Base-by-base conservation (phyloP, 1,140 invertebrate genomes). In the Druon quercuslanigerum region DNA sequence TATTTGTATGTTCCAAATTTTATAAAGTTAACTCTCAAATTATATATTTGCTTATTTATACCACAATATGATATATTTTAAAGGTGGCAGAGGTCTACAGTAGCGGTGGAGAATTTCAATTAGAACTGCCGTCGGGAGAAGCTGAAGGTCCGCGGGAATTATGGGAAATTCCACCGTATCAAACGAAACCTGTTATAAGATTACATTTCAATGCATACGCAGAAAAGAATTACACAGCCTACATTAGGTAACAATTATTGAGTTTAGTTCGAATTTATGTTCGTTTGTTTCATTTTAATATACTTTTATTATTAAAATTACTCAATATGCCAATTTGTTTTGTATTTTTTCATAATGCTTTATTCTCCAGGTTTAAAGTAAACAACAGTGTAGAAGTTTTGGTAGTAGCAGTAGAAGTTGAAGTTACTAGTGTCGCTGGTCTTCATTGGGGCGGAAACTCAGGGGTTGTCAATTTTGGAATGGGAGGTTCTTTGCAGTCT, bases 101-200 rank as follows among this genome's bases (percentile, higher is more conserved):
- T 82, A 98, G 97, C 91, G 97, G 97, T 73, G 95, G 96, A 75
- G 97, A 98, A 91, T 95, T 99, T 90, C 96, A 98, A 88, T 91
- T 99, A 86, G 96, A 97, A 92, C 92, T 99, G 85, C 97, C 97
- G 74, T 94, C 94, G 79, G 96, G 95, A n/a, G 94, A 95, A 82
- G 81, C 87, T 25, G 96, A 97, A 88, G 97, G 95, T 20, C 94
- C 96, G 20, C 95, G 95, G 86, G 93, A 94, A 83, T 91, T 96
- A 83, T 99, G 98, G 98, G 94, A 96, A 88, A 96, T 99, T 88
- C 95, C 96, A 80, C 97, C 98, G 73, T 97, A 96, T 91, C 94
- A 96, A 90, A 95, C 96, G 25, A 97, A 97, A 89, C 94, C 96
- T 76, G 94, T 99, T 66, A 98, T 98, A 91, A 94, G 95, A 87